A percentile compares a stretch with the other conserved stretches of the same genome.
Conservation (phyloP, 2,888 invertebrate genomes). For the Neoascia interrupta region DNA sequence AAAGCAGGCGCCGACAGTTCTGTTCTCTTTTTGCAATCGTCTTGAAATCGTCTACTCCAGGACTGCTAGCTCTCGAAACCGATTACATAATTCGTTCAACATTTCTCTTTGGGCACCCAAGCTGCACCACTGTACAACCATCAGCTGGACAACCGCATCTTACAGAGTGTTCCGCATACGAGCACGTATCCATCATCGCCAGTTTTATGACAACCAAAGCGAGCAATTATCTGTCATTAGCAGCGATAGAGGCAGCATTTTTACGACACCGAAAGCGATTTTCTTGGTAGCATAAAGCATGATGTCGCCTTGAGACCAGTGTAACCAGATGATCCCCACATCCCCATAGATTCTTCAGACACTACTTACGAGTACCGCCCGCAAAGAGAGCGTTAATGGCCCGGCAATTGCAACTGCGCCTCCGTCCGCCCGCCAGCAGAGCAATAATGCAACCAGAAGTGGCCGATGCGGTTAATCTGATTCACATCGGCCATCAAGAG, state of each 20-base stretch:
- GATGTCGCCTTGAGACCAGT: constrained; percentile 54
- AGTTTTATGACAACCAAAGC: constrained; percentile 48
- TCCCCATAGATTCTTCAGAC: constrained; percentile 41
- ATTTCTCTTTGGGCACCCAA: too few species aligned
- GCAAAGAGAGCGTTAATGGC: constrained; percentile 63
- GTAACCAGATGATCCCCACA: constrained; percentile 51
- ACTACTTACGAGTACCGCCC: constrained; percentile 53
- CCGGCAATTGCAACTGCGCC: constrained; percentile 27
- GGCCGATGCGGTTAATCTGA: too few species aligned
- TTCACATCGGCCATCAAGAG: constrained; percentile 35
- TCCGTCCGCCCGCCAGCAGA: neutral
- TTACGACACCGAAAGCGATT: constrained; percentile 64
- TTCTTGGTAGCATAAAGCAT: constrained; percentile 55
- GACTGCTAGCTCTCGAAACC: too few species aligned
- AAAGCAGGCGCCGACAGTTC: too few species aligned
- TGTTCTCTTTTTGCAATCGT: too few species aligned
- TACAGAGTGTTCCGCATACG: too few species aligned
- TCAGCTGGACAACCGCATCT: too few species aligned
- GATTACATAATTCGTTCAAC: too few species aligned
- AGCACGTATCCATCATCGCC: constrained; percentile 59
- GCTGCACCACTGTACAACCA: too few species aligned
- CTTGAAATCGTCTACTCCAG: too few species aligned
- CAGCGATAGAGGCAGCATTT: constrained; percentile 43
- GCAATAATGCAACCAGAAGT: too few species aligned
- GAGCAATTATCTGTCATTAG: constrained; percentile 65